These are phyloP conservation scores for Cordilura impudica DNA, from an alignment of 2,888 invertebrate species.

Conservation along the genomic window DNA sequence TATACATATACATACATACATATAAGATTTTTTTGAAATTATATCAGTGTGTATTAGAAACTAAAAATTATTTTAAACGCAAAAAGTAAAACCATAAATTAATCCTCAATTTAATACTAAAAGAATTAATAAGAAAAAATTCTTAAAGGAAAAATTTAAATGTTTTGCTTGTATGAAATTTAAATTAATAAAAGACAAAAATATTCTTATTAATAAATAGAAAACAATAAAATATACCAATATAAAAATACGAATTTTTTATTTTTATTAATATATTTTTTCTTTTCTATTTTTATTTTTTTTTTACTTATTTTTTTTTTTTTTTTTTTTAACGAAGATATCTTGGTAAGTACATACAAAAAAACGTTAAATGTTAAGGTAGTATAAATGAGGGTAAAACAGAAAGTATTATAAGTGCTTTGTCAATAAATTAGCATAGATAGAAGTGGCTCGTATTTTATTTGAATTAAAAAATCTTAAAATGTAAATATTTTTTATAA, in stretches of 20 bases:
- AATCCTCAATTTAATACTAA: neutral
- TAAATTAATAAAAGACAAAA: constrained; percentile 12
- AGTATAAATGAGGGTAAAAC: too few relatives aligned
- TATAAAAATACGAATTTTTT: constrained; percentile 9
- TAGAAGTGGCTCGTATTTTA: too few relatives aligned
- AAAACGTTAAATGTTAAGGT: too few relatives aligned
- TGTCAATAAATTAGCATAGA: too few relatives aligned
- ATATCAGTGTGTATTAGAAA: constrained; percentile 42
- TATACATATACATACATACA: neutral
- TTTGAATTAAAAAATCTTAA: too few relatives aligned
- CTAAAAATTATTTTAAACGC: constrained; percentile 17
- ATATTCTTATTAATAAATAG: neutral
- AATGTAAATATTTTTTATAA: too few relatives aligned
- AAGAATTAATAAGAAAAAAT: neutral
- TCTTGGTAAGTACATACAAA: too few relatives aligned
- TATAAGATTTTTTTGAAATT: constrained; percentile 9
- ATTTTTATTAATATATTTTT: too few relatives aligned
- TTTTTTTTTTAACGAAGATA: too few relatives aligned
- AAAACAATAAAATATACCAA: constrained; percentile 15
- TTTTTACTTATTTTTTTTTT: too few relatives aligned
- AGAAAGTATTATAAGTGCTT: too few relatives aligned
- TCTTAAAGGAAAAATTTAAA: constrained; percentile 28
- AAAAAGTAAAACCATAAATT: neutral
- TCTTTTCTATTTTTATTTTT: too few relatives aligned
- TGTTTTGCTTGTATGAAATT: constrained; percentile 48